A percentile compares a stretch with the other conserved stretches of the same genome.
These are phyloP conservation scores for Thamnaconus septentrionalis DNA, from an alignment of 2,113 vertebrate genomes.

Conservation along the genomic window DNA sequence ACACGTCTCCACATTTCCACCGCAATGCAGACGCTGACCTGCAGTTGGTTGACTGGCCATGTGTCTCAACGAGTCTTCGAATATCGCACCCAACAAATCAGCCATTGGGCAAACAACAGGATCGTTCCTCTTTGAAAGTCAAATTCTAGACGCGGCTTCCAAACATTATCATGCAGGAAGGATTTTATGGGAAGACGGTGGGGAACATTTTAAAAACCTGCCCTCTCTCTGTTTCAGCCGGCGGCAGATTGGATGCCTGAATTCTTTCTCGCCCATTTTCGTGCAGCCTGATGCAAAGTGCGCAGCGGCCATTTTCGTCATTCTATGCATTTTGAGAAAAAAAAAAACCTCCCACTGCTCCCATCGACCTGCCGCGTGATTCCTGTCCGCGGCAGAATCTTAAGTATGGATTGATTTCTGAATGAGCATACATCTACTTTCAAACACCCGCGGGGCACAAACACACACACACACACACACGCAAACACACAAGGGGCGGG, in stretches of 20 bases:
- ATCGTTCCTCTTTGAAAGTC: too few relatives aligned
- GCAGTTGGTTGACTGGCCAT: too few relatives aligned
- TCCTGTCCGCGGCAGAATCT: slow-evolving; percentile 58
- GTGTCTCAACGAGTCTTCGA: too few relatives aligned
- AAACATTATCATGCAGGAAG: background rate
- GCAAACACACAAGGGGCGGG: slow-evolving; percentile 22
- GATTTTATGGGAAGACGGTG: background rate
- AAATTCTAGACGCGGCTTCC: too few relatives aligned
- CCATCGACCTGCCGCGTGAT: slow-evolving; percentile 60
- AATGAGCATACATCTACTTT: slow-evolving; percentile 80
- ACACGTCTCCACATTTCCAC: too few relatives aligned
- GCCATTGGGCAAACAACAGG: too few relatives aligned
- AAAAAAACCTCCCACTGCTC: slow-evolving; percentile 12
- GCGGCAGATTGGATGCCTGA: slow-evolving; percentile 24
- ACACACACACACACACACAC: too few relatives aligned
- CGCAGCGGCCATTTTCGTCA: slow-evolving; percentile 12
- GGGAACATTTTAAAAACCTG: slow-evolving; percentile 13
- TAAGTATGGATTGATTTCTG: slow-evolving; percentile 73
- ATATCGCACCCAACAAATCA: too few relatives aligned
- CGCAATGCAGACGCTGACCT: too few relatives aligned
- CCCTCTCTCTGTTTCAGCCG: slow-evolving; percentile 1
- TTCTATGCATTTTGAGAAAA: slow-evolving; percentile 33
- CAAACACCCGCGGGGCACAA: slow-evolving; percentile 65
- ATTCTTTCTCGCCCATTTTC: slow-evolving; percentile 12
- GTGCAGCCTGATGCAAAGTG: slow-evolving; percentile 16